Evolutionary conservation across 2,797 vertebrate species (phyloP).

Genomic region (Trichosurus vulpecula): DNA sequence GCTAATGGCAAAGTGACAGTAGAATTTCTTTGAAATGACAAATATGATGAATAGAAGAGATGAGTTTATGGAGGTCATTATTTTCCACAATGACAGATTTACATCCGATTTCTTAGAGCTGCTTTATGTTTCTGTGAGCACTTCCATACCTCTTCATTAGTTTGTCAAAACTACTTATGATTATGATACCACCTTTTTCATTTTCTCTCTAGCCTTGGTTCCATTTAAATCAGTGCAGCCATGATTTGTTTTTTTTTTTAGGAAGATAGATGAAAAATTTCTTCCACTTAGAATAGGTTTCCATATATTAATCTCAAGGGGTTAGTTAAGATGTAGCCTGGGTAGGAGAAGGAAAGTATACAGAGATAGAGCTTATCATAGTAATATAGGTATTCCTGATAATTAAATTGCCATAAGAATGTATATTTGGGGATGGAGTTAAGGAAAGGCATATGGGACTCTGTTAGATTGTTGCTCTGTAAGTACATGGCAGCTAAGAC

Average conservation of each 20-base stretch:
- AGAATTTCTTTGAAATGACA: slow-evolving; percentile 4
- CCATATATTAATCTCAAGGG: neutral
- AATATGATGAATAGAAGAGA: slow-evolving; percentile 13
- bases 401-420: neutral
- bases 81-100: slow-evolving; percentile 25
- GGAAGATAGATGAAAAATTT: neutral
- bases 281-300: slow-evolving; percentile 13
- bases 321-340: slow-evolving; percentile 40
- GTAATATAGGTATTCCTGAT: neutral
- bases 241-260: neutral
- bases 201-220: slow-evolving; percentile 7
- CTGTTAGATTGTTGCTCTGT: neutral
- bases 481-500: neutral
- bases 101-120: slow-evolving; percentile 30
- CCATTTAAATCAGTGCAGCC: slow-evolving; percentile 2
- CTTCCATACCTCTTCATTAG: slow-evolving; percentile 10
- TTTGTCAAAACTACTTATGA: neutral
- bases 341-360: slow-evolving; percentile 22
- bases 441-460: neutral
- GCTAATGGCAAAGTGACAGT: slow-evolving; percentile 7
- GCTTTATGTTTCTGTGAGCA: neutral
- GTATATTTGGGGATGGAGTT: neutral
- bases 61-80: neutral
- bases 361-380: neutral
- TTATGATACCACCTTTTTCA: neutral